Evolutionary conservation across 2,888 invertebrate species (phyloP).

Genomic region (Chaetogeoica ovagalla): DNA sequence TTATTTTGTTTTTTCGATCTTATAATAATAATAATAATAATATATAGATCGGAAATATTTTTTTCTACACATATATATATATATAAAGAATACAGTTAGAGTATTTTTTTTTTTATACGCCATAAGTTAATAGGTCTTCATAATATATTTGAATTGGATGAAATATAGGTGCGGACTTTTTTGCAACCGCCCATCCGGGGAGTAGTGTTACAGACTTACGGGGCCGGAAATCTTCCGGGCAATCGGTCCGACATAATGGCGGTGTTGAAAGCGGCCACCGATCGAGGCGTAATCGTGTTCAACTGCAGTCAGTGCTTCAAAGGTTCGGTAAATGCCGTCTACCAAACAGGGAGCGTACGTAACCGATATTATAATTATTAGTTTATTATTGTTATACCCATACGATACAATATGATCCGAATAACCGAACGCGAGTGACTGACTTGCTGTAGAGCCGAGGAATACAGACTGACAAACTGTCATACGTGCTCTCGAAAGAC

Average conservation of each 20-base stretch:
- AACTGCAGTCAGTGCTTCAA: slow-evolving; percentile 89
- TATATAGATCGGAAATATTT: too few relatives aligned
- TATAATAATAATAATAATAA: too few relatives aligned
- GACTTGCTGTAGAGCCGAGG: too few relatives aligned
- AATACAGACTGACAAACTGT: slow-evolving; percentile 87
- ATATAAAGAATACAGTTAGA: too few relatives aligned
- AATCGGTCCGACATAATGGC: slow-evolving; percentile 78
- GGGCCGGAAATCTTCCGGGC: slow-evolving; percentile 89
- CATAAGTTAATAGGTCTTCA: too few relatives aligned
- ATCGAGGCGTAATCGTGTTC: slow-evolving; percentile 80
- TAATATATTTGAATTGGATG: not conserved
- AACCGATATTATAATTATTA: too few relatives aligned
- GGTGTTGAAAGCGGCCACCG: slow-evolving; percentile 71
- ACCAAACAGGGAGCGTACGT: slow-evolving; percentile 79
- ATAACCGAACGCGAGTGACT: too few relatives aligned
- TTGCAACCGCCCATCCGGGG: slow-evolving; percentile 78
- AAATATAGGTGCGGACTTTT: slow-evolving; percentile 66
- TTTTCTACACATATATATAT: too few relatives aligned
- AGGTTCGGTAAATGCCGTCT: slow-evolving; percentile 78
- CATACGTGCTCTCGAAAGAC: slow-evolving; percentile 82
- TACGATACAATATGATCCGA: slow-evolving; percentile 1
- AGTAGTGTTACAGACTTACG: slow-evolving; percentile 88
- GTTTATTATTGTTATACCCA: not conserved
- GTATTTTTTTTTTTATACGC: too few relatives aligned
- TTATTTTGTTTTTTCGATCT: too few relatives aligned